These are phyloP conservation scores for Tetranychus truncatus DNA, from an alignment of 2,888 invertebrate species.

Conservation along the genomic window DNA sequence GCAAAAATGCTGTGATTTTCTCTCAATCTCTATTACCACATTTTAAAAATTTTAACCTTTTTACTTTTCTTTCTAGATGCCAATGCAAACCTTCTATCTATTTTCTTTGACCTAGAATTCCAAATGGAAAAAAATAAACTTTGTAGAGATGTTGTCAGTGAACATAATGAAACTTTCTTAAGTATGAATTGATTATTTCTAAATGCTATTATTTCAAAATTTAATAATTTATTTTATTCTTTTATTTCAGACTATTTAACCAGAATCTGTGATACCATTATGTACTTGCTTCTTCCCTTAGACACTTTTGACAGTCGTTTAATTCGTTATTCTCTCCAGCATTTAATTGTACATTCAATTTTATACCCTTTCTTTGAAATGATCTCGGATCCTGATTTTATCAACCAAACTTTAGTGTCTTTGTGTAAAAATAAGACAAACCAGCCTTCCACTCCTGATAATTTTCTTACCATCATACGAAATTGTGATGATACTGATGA, in stretches of 20 bases:
- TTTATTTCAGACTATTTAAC: conserved; percentile 49
- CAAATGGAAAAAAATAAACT: conserved; percentile 57
- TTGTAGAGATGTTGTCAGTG: conserved; percentile 60
- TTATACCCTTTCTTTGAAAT: conserved; percentile 50
- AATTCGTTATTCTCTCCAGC: conserved; percentile 45
- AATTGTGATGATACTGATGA: conserved; percentile 62
- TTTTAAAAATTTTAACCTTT: background rate
- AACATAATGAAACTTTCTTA: conserved; percentile 36
- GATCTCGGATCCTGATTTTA: conserved; percentile 70
- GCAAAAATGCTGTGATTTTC: too few relatives aligned
- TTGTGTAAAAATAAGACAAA: conserved; percentile 48
- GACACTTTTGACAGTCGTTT: conserved; percentile 67
- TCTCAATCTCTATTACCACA: background rate
- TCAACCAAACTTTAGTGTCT: conserved; percentile 55
- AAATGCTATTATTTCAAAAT: background rate
- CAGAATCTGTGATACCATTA: conserved; percentile 57
- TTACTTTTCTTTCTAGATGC: conserved; percentile 21
- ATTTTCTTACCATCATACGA: conserved; percentile 62
- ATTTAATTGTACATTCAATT: conserved; percentile 53
- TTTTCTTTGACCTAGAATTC: conserved; percentile 74
- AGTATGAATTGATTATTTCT: conserved; percentile 31
- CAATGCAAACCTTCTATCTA: conserved; percentile 42
- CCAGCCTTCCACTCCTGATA: conserved; percentile 45
- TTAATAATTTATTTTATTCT: conserved; percentile 11
- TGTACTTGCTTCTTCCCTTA: conserved; percentile 62